Evolutionary conservation across 1,140 invertebrate species (phyloP), one percentile per base, ranked within the genome.

Genomic region (Conopomorpha cramerella): DNA sequence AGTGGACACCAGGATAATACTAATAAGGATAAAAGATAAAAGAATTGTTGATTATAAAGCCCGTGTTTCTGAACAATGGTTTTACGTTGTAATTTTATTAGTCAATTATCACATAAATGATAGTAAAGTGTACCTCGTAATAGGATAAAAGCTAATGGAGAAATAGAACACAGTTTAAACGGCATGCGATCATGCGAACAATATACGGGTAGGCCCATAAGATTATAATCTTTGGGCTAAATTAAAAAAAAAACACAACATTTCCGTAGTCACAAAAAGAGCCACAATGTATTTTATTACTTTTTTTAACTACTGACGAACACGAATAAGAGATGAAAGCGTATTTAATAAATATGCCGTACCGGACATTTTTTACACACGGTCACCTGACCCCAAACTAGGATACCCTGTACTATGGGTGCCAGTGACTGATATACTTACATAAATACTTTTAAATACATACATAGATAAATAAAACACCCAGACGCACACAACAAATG

Each of bases 1-100:
- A 57, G 50, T 54, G 36, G 38, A 45, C 49, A 50, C n/a, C n/a
- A n/a, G n/a, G 41, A 23, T 23, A 23, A 23, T 23, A 23, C 10
- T 23, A 23, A 23, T 23, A 6, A 23, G 10, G 19, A n/a, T n/a
- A n/a, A n/a, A n/a, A n/a, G n/a, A n/a, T n/a, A n/a, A n/a, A n/a
- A n/a, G n/a, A n/a, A n/a, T n/a, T n/a, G n/a, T n/a, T n/a, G n/a
- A n/a, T n/a, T n/a, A n/a, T 10, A 23, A 10, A 6, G 4, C 10
- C 10, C 19, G 10, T 23, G 4, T 23, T 6, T 23, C 4, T 23
- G 4, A 10, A 23, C 4, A 23, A 23, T 23, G 19, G 19, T 6
- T 23, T 23, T 6, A 23, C 4, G 19, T 6, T 23, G 19, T 23
- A n/a, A 23, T 23, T 23, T 6, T 23, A 23, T 23, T 23, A 6